Evolutionary conservation across 2,888 invertebrate genomes (phyloP), one percentile per base, ranked within the genome.

Genomic region (Lasioglossum pauxillum): DNA sequence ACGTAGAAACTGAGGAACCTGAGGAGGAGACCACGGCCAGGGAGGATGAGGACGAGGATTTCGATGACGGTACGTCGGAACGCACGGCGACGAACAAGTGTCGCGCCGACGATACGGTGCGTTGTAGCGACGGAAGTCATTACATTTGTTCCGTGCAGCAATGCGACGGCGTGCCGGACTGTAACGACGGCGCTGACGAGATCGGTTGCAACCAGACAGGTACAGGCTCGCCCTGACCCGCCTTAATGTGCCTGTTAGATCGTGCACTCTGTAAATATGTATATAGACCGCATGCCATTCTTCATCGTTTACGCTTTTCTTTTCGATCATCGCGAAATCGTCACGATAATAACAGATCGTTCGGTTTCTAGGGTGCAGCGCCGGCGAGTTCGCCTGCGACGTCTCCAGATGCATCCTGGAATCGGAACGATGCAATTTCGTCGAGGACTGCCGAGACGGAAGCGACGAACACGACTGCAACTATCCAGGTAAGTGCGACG

Each of bases 101-200:
- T 91, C 95, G 96, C 14, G 96, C 96, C 27, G 96, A 96, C 91
- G 96, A 96, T 91, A 94, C 95, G 69, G 95, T 96, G 8, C 94
- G 94, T 73, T 97, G 97, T 92, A 89, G 92, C 1, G 96, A 96
- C 90, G 96, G 95, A 60, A 95, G 95, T 86, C 94, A 95, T 82
- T 95, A 95, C 91, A 96, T 98, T 84, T 96, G 97, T 82, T 95
- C 94, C 1, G 95, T 95, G 38, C 96, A 96, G 83, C 94, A 95
- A 84, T 98, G 98, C 94, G 97, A 98, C 93, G 96, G 97, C 3
- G 90, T 91, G 2, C 67, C 78, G 0, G 97, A 98, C 90, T 98
- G 98, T 92, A 93, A 95, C 10, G 97, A 97, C 92, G 96, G 96
- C 8, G 96, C 96, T 38, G 98, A 98, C 93, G 98, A 98, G 94